Conservation (phyloP, 2,888 invertebrate species). For the Patella pellucida region DNA sequence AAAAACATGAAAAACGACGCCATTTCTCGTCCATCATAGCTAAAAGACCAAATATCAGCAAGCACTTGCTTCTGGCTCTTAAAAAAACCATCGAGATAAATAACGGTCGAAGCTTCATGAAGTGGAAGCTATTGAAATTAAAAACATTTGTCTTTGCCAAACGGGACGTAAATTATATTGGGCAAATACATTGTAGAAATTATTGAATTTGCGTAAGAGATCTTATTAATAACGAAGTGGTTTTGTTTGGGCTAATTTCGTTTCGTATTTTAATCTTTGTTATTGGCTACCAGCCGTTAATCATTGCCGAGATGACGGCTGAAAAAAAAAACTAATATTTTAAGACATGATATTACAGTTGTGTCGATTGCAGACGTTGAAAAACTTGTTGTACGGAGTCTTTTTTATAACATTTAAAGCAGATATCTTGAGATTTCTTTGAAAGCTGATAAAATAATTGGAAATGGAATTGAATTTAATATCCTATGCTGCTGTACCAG, state of each 20-base stretch:
- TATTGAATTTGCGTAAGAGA: conserved; percentile 10
- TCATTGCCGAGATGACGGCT: not conserved
- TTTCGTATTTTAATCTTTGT: conserved; percentile 1
- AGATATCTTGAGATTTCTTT: too few species aligned
- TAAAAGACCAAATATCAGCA: not conserved
- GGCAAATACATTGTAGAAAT: conserved; percentile 4
- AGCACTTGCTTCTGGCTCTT: not conserved
- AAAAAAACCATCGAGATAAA: conserved; percentile 6
- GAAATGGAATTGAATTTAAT: too few species aligned
- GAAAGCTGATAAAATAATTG: too few species aligned
- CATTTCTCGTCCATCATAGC: not conserved
- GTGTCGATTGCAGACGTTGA: too few species aligned
- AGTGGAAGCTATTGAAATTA: conserved; percentile 7
- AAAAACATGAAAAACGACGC: not conserved
- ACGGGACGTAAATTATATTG: conserved; percentile 1
- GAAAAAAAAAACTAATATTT: too few species aligned
- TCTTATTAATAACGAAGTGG: conserved; percentile 5
- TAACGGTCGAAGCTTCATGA: not conserved
- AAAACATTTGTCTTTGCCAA: conserved; percentile 10
- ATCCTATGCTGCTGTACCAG: too few species aligned
- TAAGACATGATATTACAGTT: too few species aligned
- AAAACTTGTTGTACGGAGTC: too few species aligned
- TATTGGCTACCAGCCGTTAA: not conserved
- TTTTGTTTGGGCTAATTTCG: not conserved
- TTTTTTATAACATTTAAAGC: too few species aligned